phyloP scores from a whole-genome alignment of 2,888 invertebrate genomes.

The Druceiella hillmani region DNA sequence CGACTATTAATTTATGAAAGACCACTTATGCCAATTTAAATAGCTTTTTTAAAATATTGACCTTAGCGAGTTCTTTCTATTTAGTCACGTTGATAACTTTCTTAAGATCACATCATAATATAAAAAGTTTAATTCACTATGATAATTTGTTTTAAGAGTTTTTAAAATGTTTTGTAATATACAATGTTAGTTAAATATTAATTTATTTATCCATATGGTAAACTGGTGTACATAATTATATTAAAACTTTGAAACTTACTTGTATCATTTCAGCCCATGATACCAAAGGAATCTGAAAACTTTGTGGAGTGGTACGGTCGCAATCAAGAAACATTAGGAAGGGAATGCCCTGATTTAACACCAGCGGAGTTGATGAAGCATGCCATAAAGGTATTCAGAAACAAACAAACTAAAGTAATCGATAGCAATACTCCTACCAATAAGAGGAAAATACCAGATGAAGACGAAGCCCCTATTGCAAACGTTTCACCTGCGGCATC shows the following conservation, averaged over 20 bases:
- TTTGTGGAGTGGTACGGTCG: slow-evolving; percentile 58
- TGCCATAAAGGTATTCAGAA: slow-evolving; percentile 49
- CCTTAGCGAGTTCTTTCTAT: too few species aligned
- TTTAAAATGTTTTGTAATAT: too few species aligned
- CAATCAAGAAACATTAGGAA: slow-evolving; percentile 50
- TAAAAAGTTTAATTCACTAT: too few species aligned
- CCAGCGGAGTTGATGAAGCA: slow-evolving; percentile 52
- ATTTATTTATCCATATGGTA: background rate
- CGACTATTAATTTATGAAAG: too few species aligned
- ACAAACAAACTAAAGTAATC: slow-evolving; percentile 30
- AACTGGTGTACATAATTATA: too few species aligned
- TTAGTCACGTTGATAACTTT: too few species aligned
- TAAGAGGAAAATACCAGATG: slow-evolving; percentile 21
- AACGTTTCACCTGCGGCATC: slow-evolving; percentile 29
- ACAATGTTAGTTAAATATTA: too few species aligned
- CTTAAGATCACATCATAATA: too few species aligned
- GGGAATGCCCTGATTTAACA: slow-evolving; percentile 49
- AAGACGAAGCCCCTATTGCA: slow-evolving; percentile 23
- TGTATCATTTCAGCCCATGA: slow-evolving; percentile 31
- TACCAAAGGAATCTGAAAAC: slow-evolving; percentile 41
- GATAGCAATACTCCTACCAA: slow-evolving; percentile 18
- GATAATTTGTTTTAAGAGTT: too few species aligned
- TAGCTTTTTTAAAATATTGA: too few species aligned
- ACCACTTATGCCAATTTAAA: too few species aligned
- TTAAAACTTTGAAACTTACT: background rate